Percentiles rank a stretch among this genome's conserved stretches.
Evolutionary conservation across 2,113 vertebrate genomes (phyloP).

Genomic region (Gymnocephalus cernua): DNA sequence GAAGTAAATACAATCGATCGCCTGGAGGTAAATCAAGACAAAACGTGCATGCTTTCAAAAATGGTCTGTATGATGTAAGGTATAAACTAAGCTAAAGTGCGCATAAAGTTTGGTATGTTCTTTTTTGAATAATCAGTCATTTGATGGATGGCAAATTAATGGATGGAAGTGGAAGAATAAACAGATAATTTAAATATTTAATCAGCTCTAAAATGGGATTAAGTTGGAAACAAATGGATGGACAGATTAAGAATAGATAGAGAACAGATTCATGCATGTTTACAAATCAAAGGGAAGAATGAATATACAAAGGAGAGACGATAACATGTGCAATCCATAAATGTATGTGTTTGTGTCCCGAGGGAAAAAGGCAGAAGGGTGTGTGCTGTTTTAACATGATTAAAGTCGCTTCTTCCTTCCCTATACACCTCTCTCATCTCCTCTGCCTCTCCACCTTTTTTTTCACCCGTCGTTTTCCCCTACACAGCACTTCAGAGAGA

Average conservation of each 20-base stretch:
- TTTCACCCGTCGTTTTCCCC: slow-evolving; percentile 22
- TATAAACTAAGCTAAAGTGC: not conserved
- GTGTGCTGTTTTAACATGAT: slow-evolving; percentile 47
- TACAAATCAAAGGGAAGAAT: not conserved
- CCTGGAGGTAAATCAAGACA: too few species aligned
- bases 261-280: not conserved
- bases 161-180: not conserved
- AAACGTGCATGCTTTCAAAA: not conserved
- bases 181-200: slow-evolving; percentile 2
- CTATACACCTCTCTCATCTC: slow-evolving; percentile 24
- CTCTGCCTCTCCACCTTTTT: slow-evolving; percentile 3
- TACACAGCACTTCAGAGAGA: slow-evolving; percentile 32
- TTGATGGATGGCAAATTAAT: not conserved
- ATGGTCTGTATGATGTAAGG: not conserved
- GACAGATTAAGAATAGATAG: not conserved
- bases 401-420: slow-evolving; percentile 28
- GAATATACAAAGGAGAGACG: not conserved
- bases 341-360: not conserved
- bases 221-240: not conserved
- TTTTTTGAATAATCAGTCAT: not conserved
- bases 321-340: slow-evolving; percentile 10
- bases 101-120: not conserved
- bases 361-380: not conserved
- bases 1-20: too few species aligned
- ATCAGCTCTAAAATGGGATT: not conserved